A percentile compares a stretch with the other conserved stretches of the same genome.
phyloP scores from a whole-genome alignment of 2,113 vertebrate genomes.

The Epinephelus fuscoguttatus region DNA sequence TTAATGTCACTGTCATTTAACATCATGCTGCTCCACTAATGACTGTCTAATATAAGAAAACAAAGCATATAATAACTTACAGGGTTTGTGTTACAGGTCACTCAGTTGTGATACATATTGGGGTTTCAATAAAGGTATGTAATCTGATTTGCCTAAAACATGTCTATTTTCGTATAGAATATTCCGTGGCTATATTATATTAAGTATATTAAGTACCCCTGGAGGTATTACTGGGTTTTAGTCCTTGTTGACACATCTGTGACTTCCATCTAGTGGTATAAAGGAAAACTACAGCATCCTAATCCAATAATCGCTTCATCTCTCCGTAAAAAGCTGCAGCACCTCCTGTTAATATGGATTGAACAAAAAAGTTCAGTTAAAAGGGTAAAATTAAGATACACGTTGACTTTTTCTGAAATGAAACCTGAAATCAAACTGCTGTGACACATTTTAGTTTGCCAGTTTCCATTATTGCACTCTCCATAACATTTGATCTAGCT shows the following conservation, averaged over 20 bases:
- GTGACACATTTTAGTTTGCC: no score
- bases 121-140: no score
- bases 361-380: not conserved
- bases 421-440: not conserved
- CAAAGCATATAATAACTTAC: not conserved
- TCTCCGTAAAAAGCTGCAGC: not conserved
- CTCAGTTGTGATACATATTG: not conserved
- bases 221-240: not conserved
- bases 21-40: not conserved
- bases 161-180: not conserved
- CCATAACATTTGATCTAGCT: no score
- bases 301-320: not conserved
- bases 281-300: slow-evolving; percentile 4
- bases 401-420: not conserved
- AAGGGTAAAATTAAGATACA: no score
- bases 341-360: not conserved
- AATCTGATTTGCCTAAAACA: not conserved
- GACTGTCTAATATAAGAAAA: not conserved
- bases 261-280: slow-evolving; percentile 8
- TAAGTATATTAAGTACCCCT: no score
- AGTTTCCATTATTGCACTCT: no score
- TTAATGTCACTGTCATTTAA: not conserved
- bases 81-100: not conserved
- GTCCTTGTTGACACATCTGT: not conserved
- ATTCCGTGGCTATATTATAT: no score